Evolutionary conservation across 2,797 vertebrate species (phyloP).

Genomic region (Ammospiza maritima): DNA sequence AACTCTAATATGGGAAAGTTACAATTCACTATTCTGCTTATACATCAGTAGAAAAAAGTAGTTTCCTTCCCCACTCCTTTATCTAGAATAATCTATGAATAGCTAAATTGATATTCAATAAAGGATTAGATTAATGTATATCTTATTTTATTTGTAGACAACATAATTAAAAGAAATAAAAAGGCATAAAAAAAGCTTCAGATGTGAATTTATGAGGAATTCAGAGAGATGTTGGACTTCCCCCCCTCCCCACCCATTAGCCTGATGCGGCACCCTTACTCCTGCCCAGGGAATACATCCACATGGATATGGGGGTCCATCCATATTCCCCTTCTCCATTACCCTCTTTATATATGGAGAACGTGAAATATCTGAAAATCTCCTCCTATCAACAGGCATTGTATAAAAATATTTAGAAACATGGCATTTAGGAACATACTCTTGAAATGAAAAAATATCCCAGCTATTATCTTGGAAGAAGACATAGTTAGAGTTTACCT

Average conservation of each 20-base stretch:
- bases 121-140: background rate
- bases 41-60: background rate
- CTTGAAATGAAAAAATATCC: background rate
- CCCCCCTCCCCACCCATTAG: rapidly evolving
- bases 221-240: background rate
- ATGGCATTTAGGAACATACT: background rate
- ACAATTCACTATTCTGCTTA: background rate
- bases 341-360: background rate
- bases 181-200: rapidly evolving
- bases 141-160: background rate
- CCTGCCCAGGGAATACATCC: rapidly evolving
- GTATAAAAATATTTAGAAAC: background rate
- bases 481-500: background rate
- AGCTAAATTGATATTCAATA: background rate
- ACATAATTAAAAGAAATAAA: background rate
- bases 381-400: background rate
- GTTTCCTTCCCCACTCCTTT: rapidly evolving
- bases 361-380: background rate
- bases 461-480: background rate
- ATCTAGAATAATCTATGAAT: background rate
- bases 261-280: background rate
- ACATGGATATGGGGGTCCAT: rapidly evolving
- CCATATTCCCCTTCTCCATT: background rate
- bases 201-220: background rate
- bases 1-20: background rate